A percentile compares a stretch with the other conserved stretches of the same genome.
phyloP scores from a whole-genome alignment of 2,797 vertebrate genomes.

The Pristis pectinata region DNA sequence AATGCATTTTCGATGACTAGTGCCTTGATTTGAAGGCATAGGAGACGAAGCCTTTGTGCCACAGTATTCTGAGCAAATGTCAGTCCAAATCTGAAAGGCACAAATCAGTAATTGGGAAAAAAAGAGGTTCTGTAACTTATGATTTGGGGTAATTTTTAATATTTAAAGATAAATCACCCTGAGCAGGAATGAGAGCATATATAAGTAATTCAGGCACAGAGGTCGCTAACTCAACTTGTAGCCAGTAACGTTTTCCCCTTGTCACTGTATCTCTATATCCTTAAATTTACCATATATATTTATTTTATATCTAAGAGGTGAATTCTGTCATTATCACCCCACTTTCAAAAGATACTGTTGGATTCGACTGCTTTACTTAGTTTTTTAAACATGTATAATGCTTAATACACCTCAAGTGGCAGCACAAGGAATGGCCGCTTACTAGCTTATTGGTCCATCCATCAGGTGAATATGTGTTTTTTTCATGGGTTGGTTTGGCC shows the following conservation, averaged over 20 bases:
- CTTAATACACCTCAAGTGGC: no score
- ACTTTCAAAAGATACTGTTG: neutral
- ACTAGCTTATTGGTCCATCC: no score
- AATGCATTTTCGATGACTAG: neutral
- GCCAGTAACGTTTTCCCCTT: neutral
- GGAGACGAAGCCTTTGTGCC: neutral
- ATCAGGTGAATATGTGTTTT: no score
- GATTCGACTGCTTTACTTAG: no score
- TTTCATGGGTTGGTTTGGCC: no score
- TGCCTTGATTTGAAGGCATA: neutral
- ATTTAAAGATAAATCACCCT: no score
- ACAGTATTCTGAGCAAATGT: neutral
- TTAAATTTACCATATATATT: neutral
- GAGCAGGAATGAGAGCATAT: neutral
- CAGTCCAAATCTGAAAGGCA: neutral
- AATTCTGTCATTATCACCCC: neutral
- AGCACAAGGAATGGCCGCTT: no score
- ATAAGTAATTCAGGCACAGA: neutral
- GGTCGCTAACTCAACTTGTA: neutral
- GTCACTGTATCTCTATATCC: neutral
- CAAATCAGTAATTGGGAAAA: neutral
- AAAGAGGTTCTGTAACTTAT: neutral
- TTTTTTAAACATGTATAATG: no score
- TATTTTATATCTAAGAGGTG: neutral
- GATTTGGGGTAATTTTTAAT: neutral